Conservation (phyloP, 2,888 invertebrate genomes). For the Leptopilina myrica region DNA sequence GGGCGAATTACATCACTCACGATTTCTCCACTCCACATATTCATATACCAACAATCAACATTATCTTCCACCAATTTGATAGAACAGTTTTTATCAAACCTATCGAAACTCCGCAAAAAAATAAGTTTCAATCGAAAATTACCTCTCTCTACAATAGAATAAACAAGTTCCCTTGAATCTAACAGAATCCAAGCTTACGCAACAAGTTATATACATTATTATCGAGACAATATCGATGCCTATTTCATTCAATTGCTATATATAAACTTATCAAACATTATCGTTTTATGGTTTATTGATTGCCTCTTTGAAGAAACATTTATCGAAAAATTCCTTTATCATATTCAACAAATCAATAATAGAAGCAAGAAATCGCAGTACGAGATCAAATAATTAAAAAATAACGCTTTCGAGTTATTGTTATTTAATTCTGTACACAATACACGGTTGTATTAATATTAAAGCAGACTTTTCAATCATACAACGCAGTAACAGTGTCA, state of each 20-base stretch:
- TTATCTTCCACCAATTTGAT: neutral
- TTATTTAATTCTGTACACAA: too few relatives aligned
- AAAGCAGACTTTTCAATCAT: neutral
- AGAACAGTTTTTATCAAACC: neutral
- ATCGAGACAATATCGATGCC: neutral
- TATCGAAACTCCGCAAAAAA: too few relatives aligned
- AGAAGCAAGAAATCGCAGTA: too few relatives aligned
- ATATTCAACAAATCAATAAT: neutral
- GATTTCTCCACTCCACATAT: constrained; percentile 24
- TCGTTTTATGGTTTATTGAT: constrained; percentile 5
- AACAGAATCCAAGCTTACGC: constrained; percentile 6
- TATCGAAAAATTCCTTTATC: neutral
- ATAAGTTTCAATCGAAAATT: too few relatives aligned
- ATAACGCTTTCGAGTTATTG: too few relatives aligned
- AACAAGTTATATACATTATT: constrained; percentile 26
- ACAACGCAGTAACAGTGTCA: neutral
- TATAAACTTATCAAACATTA: neutral
- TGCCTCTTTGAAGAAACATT: neutral
- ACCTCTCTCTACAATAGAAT: neutral
- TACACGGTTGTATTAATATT: neutral
- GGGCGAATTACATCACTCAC: constrained; percentile 65
- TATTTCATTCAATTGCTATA: constrained; percentile 31
- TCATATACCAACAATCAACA: neutral
- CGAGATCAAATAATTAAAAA: neutral
- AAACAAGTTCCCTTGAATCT: neutral